Conservation (phyloP, 2,797 vertebrate genomes). For the Vireo griseus region DNA sequence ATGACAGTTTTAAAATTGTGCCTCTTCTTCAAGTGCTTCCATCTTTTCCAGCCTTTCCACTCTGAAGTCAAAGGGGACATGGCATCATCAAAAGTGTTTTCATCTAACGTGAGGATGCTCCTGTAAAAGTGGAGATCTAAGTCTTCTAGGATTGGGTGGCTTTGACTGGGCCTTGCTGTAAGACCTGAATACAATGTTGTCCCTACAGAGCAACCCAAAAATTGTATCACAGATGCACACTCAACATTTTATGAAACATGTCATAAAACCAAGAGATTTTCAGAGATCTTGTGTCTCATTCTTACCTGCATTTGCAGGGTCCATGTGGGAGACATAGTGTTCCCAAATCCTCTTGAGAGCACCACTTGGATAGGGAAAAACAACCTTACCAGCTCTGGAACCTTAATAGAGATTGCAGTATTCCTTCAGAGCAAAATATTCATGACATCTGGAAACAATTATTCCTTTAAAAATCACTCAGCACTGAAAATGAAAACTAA, state of each 20-base stretch:
- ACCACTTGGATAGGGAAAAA: neutral
- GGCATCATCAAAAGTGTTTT: neutral
- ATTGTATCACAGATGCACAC: neutral
- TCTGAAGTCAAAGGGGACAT: neutral
- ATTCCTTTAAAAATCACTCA: slow-evolving; percentile 53
- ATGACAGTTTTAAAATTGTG: accelerated
- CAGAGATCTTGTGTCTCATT: neutral
- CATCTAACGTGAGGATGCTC: neutral
- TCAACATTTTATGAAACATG: neutral
- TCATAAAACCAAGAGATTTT: neutral
- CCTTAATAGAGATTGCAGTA: slow-evolving; percentile 47
- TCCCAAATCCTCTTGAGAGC: neutral
- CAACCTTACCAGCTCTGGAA: neutral
- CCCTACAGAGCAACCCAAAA: neutral
- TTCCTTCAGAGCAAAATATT: slow-evolving; percentile 48
- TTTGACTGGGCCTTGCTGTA: neutral
- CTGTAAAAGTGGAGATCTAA: neutral
- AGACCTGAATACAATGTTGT: neutral
- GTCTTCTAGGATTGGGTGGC: neutral
- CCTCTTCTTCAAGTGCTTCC: neutral
- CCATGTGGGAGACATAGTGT: accelerated
- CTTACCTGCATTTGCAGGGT: neutral
- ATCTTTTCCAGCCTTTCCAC: neutral
- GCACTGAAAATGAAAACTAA: slow-evolving; percentile 30
- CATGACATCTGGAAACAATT: slow-evolving; percentile 70